Base-by-base conservation (phyloP, 2,888 invertebrate genomes). In the Cylloceria caligata region DNA sequence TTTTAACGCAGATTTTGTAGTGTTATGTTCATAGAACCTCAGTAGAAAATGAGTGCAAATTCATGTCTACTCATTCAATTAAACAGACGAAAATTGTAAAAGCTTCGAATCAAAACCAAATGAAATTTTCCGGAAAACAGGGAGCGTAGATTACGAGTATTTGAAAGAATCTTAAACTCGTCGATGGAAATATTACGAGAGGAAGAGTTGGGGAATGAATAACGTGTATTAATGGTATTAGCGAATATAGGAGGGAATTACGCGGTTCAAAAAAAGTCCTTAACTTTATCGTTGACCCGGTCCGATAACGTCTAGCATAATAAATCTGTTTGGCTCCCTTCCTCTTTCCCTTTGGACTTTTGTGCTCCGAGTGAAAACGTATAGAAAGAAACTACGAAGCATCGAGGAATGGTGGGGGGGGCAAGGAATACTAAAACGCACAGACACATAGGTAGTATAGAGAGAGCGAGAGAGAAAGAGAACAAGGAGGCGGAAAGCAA, bases 281-380 rank as follows among this genome's bases (percentile, higher is more conserved):
- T 39, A 11, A 55, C 62, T 72, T 76, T 88, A 88, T 88, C 88
- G 82, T 76, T 82, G 84, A 84, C 81, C 81, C 72, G 39, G 68
- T 60, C 73, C 86, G 88, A 88, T 88, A 88, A 88, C 83, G 60
- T 62, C 21, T 47, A 36, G 82, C 49, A 57, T 85, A 85, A 88
- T 88, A 87, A 88, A 87, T 86, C 84, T 81, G 79, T 83, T 64
- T 64, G 64, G 76, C 52, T 39, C 9, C 21, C 68, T 72, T 52
- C 36, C 34, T 27, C 13, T 2, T 49, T 13, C 69, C 45, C 16
- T 24, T 27, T 13, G 47, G 60, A 45, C 71, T 55, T 67, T 75
- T 72, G 69, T 74, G 62, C 42, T 36, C 49, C 49, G 60, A 73
- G 67, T 39, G 42, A 76, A 60, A 76, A 76, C 34, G 34, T 19